Conservation (phyloP, 1,140 invertebrate species). For the Brachionus manjavacas region DNA sequence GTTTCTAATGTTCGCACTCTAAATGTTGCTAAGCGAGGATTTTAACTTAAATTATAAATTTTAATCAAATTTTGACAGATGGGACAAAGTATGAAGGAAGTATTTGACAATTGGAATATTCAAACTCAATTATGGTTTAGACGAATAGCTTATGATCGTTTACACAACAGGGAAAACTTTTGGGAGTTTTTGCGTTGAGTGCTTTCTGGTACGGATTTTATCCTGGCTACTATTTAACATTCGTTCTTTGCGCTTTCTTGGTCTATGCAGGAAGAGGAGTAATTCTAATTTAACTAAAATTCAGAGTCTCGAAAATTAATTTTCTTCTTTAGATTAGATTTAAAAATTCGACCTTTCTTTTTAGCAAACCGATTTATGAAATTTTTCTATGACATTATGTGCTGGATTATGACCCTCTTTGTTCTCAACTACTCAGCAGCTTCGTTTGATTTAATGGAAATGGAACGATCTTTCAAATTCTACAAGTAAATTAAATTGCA, state of each 20-base stretch:
- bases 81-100: conserved; percentile 70
- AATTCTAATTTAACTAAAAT: conserved; percentile 11
- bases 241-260: conserved; percentile 77
- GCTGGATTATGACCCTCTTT: conserved; percentile 71
- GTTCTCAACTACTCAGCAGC: conserved; percentile 77
- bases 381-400: conserved; percentile 71
- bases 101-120: conserved; percentile 83
- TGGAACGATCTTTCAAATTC: conserved; percentile 50
- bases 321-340: conserved; percentile 61
- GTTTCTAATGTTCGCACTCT: conserved; percentile 82
- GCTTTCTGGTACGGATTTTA: conserved; percentile 94
- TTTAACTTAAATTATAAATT: too few relatives aligned
- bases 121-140: conserved; percentile 76
- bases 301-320: not conserved
- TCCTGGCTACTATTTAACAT: conserved; percentile 93
- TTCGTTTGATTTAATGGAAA: conserved; percentile 77
- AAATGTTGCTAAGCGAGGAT: conserved; percentile 67
- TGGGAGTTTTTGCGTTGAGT: conserved; percentile 76
- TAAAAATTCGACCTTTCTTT: conserved; percentile 71
- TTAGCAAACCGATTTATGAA: conserved; percentile 63
- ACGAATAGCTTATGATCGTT: conserved; percentile 76
- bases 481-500: conserved; percentile 26
- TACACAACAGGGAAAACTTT: conserved; percentile 58
- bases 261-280: conserved; percentile 63
- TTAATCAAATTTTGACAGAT: conserved; percentile 59